Percentiles rank a stretch among this genome's conserved stretches.
phyloP scores from a whole-genome alignment of 35 echinoderm and acorn worm genomes.

The Anneissia japonica region DNA sequence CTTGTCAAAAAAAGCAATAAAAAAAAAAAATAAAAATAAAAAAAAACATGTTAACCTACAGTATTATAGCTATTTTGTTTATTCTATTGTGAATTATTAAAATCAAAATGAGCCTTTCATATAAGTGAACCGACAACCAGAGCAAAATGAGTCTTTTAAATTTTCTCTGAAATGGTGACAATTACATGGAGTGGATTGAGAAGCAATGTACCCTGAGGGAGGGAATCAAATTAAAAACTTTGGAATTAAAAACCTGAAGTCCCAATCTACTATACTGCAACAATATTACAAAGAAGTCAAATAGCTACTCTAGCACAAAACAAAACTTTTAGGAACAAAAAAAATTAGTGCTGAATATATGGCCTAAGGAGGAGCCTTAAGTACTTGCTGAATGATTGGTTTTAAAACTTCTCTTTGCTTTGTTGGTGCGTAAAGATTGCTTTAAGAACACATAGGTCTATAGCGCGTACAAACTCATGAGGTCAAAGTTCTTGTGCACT shows the following conservation, averaged over 20 bases:
- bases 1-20: too few relatives aligned
- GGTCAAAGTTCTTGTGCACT: not conserved
- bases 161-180: not conserved
- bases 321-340: not conserved
- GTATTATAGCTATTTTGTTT: too few relatives aligned
- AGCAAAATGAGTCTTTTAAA: not conserved
- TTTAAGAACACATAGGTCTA: too few relatives aligned
- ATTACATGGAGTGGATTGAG: not conserved
- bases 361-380: not conserved
- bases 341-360: not conserved
- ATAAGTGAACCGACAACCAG: too few relatives aligned
- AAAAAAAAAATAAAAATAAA: too few relatives aligned
- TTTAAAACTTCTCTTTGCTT: too few relatives aligned
- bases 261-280: not conserved
- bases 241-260: not conserved
- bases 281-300: not conserved
- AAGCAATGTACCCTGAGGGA: not conserved
- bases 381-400: not conserved
- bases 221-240: not conserved
- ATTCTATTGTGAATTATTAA: too few relatives aligned
- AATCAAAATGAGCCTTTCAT: too few relatives aligned
- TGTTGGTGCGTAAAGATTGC: too few relatives aligned
- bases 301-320: not conserved
- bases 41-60: too few relatives aligned
- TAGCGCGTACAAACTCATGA: not conserved